Evolutionary conservation across 2,888 invertebrate species (phyloP).

Genomic region (Deilephila elpenor): DNA sequence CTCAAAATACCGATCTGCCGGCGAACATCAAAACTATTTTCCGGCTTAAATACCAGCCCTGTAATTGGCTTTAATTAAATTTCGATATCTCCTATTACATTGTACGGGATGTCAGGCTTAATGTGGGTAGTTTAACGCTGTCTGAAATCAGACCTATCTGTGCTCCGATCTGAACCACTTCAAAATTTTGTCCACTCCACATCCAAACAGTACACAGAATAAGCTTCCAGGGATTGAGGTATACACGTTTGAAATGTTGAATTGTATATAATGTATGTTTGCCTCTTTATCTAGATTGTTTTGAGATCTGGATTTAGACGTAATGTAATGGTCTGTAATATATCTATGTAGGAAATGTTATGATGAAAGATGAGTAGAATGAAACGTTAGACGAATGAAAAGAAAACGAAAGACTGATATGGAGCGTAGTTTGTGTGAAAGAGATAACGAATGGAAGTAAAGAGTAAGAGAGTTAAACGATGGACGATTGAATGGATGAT

Average conservation of each 20-base stretch:
- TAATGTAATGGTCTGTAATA: too few relatives aligned
- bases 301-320: too few relatives aligned
- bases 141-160: constrained; percentile 29
- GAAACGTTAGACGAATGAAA: too few relatives aligned
- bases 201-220: background rate
- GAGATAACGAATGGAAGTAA: too few relatives aligned
- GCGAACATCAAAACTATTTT: background rate
- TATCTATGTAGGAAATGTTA: too few relatives aligned
- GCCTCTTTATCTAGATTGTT: background rate
- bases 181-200: background rate
- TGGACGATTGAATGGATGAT: too few relatives aligned
- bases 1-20: background rate
- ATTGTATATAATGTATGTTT: background rate
- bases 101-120: background rate
- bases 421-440: too few relatives aligned
- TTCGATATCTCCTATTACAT: background rate
- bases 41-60: background rate
- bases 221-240: background rate
- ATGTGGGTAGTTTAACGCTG: constrained; percentile 4
- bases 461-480: too few relatives aligned
- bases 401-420: too few relatives aligned
- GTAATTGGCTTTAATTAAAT: background rate
- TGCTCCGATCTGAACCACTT: constrained; percentile 27
- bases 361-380: too few relatives aligned
- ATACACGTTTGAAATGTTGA: constrained; percentile 1